Evolutionary conservation across 1,140 invertebrate species (phyloP), one percentile per base, ranked within the genome.

Genomic region (Cotesia vestalis): DNA sequence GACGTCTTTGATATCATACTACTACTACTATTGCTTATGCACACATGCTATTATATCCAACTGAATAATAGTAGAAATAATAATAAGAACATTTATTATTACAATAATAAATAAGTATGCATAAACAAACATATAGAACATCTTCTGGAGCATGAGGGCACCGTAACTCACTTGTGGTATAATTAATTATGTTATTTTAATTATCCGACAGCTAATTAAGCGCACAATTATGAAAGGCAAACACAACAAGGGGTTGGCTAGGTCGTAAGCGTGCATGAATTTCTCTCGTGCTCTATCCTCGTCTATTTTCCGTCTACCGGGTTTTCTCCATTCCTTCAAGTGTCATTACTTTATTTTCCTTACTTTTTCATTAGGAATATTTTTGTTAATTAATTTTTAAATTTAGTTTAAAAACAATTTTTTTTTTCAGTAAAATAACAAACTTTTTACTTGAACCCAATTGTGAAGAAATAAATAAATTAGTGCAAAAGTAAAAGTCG

Each of bases 141-240:
- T 69, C 66, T 53, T 53, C 55, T 57, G 62, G 34, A n/a, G n/a
- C 51, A 40, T 51, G 17, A 38, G 61, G 40, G 40, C 40, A 17
- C 57, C 66, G 46, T 68, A 69, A 69, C 36, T 70, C 63, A 71
- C 68, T 67, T 71, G 36, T 69, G 74, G 71, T 69, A 78, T 79
- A 80, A 79, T 80, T 80, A 80, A 80, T 80, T 78, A 78, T 79
- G 76, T 79, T 80, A 78, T 78, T 80, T 80, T 78, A 78, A 80
- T 79, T 80, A 80, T 79, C 78, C 61, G 78, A 77, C 75, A 78
- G 78, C 78, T 80, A 80, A 80, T 80, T 78, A 80, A 77, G 79
- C 79, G 76, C 74, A 76, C 76, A 80, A 79, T 79, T 80, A 80
- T 80, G 75, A 78, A 78, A 78, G 72, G 78, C 74, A 78, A 79